These are phyloP conservation scores for Sternotherus odoratus DNA, from an alignment of 2,797 vertebrate species.

Conservation along the genomic window DNA sequence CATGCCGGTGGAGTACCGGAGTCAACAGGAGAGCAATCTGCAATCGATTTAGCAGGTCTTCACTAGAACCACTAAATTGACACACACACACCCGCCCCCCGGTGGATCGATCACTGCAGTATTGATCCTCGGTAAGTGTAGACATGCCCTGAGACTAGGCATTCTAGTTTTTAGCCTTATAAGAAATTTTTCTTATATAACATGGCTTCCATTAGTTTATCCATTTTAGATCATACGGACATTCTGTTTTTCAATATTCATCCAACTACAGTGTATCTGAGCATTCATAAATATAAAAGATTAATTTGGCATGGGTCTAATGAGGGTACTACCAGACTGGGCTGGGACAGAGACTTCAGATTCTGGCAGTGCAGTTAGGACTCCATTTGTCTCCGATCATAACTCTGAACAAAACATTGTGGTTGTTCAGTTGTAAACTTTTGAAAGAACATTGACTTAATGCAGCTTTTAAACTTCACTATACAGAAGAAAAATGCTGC, in stretches of 20 bases:
- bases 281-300: background rate
- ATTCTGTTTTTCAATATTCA: background rate
- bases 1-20: too few species aligned
- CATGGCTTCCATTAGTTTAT: background rate
- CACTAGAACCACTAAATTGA: too few species aligned
- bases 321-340: background rate
- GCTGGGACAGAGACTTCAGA: background rate
- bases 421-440: too few species aligned
- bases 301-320: background rate
- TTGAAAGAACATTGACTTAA: too few species aligned
- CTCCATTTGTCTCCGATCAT: background rate
- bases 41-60: too few species aligned
- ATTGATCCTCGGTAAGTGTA: too few species aligned
- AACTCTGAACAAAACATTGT: too few species aligned
- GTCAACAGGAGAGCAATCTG: too few species aligned
- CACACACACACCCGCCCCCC: too few species aligned
- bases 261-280: background rate
- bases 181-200: background rate
- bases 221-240: background rate
- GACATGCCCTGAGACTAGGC: background rate
- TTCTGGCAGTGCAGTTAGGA: background rate
- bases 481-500: too few species aligned
- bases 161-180: background rate
- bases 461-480: too few species aligned
- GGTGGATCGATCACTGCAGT: too few species aligned